phyloP scores from a whole-genome alignment of 2,888 invertebrate species.

The Lasioglossum lativentre region DNA sequence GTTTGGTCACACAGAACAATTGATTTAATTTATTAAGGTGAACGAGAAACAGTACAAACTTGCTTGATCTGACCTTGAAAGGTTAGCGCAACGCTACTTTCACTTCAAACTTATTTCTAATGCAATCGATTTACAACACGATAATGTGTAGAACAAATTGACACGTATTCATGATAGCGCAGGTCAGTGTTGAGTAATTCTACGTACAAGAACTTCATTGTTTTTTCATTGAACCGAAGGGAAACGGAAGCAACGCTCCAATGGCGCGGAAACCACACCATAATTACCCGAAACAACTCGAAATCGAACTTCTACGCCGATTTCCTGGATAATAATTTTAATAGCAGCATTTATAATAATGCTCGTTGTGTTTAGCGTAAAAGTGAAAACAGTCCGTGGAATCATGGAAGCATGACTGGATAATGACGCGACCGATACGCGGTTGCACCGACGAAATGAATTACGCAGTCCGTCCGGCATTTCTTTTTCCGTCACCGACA shows the following conservation, averaged over 20 bases:
- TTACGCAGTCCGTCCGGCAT: conserved; percentile 27
- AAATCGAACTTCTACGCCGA: conserved; percentile 11
- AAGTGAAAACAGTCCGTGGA: conserved; percentile 75
- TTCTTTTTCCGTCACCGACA: conserved; percentile 4
- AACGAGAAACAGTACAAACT: not conserved
- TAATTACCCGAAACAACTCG: not conserved
- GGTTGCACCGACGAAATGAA: conserved; percentile 38
- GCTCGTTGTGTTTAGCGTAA: conserved; percentile 72
- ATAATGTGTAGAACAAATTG: not conserved
- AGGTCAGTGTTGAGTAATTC: not conserved
- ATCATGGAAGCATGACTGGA: conserved; percentile 75
- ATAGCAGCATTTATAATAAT: conserved; percentile 70
- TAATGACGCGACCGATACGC: conserved; percentile 58
- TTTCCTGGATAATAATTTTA: conserved; percentile 36
- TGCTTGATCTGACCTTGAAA: not conserved
- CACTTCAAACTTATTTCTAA: not conserved
- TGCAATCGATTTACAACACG: not conserved
- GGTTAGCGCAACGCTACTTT: not conserved
- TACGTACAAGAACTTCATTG: not conserved
- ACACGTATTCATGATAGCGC: not conserved
- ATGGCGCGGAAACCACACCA: conserved; percentile 5
- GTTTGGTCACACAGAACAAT: not conserved
- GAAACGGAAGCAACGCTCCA: not conserved
- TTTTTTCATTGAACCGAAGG: not conserved
- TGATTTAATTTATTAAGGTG: not conserved